Base-by-base conservation (phyloP, 35 echinoderm and acorn worm genomes). In the Acanthaster planci region DNA sequence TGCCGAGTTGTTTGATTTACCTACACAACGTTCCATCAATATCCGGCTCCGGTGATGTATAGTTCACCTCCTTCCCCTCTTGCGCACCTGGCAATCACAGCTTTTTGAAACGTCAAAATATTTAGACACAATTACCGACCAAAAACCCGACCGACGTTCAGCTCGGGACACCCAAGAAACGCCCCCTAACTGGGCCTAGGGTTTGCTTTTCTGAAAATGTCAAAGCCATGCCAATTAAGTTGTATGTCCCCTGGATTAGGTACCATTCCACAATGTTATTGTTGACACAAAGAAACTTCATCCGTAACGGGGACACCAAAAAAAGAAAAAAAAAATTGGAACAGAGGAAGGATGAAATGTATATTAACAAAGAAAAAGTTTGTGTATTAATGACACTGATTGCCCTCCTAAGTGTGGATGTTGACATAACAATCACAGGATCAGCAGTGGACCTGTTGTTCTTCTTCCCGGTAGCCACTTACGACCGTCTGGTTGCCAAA, bases 211-310 rank as follows among this genome's bases (percentile, higher is more conserved):
- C 64, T 29, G 23, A 72, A 26, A 72, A 36, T 60, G 6, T 30
- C 64, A 26, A 72, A 72, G 64, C 30, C 64, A 72, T 72, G 64
- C 30, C 64, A 72, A 72, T 72, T 72, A 72, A 2, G 64, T 34
- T 72, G 64, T 72, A 72, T 6, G 14, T 72, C 64, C 56, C 19
- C 64, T 12, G 7, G 26, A 26, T 31, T 34, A 72, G 22, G 10
- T 27, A 14, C 64, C 14, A 72, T 29, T 72, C 34, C 18, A 72
- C 30, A 72, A 21, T 72, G 64, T 72, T 72, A 72, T 72, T 72
- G 64, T 72, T 72, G 22, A 72, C 64, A 29, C 23, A 26, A 72
- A 72, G 30, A n/a, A n/a, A n/a, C n/a, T n/a, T n/a, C n/a, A n/a
- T n/a, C n/a, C n/a, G n/a, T n/a, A n/a, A n/a, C n/a, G n/a, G n/a